Evolutionary conservation across 1,140 invertebrate species (phyloP).

Genomic region (Pomacea maculata): DNA sequence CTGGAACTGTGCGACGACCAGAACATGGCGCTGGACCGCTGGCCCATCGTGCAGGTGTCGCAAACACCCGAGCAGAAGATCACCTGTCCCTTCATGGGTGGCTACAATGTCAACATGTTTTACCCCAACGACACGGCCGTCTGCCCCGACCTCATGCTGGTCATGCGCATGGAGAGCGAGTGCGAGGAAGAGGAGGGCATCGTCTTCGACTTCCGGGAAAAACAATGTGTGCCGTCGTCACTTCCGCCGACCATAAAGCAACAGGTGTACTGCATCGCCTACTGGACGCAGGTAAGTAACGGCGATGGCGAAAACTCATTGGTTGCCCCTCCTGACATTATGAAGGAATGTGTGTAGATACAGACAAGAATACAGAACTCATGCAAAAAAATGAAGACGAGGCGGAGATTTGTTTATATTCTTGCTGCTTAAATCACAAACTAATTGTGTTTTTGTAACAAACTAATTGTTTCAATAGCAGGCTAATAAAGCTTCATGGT

Average conservation of each 20-base stretch:
- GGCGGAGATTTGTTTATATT: too few relatives aligned
- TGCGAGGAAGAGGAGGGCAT: constrained; percentile 49
- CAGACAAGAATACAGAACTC: too few relatives aligned
- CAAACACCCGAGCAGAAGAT: constrained; percentile 27
- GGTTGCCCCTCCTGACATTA: too few relatives aligned
- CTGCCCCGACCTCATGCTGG: constrained; percentile 33
- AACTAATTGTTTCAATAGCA: too few relatives aligned
- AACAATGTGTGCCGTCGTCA: constrained; percentile 38
- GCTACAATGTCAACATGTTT: constrained; percentile 44
- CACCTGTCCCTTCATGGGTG: constrained; percentile 39
- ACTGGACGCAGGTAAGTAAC: constrained; percentile 39
- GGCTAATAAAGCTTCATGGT: too few relatives aligned
- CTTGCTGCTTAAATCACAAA: too few relatives aligned
- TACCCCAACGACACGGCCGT: constrained; percentile 28
- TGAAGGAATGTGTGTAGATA: too few relatives aligned
- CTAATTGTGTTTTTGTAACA: too few relatives aligned
- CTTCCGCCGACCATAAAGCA: constrained; percentile 33
- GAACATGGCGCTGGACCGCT: constrained; percentile 36
- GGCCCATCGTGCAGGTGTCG: constrained; percentile 34
- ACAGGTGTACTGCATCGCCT: constrained; percentile 40
- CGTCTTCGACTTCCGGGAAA: constrained; percentile 42
- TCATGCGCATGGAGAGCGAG: constrained; percentile 50
- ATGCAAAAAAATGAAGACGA: too few relatives aligned
- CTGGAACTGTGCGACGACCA: constrained; percentile 33
- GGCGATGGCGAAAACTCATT: constrained; percentile 22